phyloP scores from a whole-genome alignment of 2,113 vertebrate genomes.

The Passerina amoena region DNA sequence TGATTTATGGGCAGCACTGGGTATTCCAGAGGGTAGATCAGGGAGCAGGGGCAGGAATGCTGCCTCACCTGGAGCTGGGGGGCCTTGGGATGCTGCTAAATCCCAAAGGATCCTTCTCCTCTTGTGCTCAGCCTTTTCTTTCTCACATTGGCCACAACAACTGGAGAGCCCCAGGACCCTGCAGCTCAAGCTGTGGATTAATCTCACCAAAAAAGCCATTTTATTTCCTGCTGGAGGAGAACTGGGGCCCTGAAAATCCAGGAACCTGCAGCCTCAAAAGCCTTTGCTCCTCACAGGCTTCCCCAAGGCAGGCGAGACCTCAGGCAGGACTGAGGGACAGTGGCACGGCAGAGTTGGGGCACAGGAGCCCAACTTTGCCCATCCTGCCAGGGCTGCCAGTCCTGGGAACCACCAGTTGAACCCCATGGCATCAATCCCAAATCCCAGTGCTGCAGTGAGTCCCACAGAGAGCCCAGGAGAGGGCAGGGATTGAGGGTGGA shows the following conservation, averaged over 20 bases:
- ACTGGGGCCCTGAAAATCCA: background rate
- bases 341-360: background rate
- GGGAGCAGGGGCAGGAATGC: background rate
- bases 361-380: background rate
- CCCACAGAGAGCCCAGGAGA: background rate
- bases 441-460: background rate
- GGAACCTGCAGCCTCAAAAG: background rate
- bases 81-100: background rate
- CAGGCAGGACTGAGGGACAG: background rate
- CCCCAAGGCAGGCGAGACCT: background rate
- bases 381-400: background rate
- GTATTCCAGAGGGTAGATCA: background rate
- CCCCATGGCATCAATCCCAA: background rate
- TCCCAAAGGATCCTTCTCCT: background rate
- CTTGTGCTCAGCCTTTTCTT: background rate
- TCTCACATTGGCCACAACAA: background rate
- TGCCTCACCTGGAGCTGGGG: background rate
- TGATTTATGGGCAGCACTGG: background rate
- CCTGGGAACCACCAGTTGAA: background rate
- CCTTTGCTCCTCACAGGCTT: background rate
- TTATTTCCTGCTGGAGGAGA: background rate
- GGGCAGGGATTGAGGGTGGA: background rate
- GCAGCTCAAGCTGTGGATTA: background rate
- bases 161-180: background rate
- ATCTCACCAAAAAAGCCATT: fast-evolving